Percentiles rank a stretch among this genome's conserved stretches.
phyloP scores from a whole-genome alignment of 2,888 invertebrate genomes.

The Dermolepida albohirtum region DNA sequence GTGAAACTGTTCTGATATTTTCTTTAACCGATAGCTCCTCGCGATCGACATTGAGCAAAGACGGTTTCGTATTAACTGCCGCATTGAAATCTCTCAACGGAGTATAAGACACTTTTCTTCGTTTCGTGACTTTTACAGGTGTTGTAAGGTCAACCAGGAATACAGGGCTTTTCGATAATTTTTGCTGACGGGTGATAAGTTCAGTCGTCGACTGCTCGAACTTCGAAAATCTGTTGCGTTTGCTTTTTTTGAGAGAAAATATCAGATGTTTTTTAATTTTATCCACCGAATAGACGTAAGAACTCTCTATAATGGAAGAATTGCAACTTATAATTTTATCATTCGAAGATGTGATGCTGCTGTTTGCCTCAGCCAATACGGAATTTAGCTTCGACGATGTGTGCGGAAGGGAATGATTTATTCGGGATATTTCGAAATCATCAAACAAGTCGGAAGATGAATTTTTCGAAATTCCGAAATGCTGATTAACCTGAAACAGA shows the following conservation, averaged over 20 bases:
- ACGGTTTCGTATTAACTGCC: neutral
- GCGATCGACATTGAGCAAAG: too few species aligned
- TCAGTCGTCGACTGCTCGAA: neutral
- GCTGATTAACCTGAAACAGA: neutral
- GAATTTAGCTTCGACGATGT: neutral
- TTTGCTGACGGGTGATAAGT: too few species aligned
- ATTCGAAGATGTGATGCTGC: neutral
- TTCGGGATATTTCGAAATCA: neutral
- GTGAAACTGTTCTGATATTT: too few species aligned
- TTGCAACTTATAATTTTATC: neutral
- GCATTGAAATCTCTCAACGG: neutral
- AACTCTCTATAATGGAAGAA: neutral
- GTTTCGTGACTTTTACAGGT: constrained; percentile 4
- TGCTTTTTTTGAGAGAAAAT: neutral
- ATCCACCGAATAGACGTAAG: neutral
- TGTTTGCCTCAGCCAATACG: neutral
- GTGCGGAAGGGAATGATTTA: neutral
- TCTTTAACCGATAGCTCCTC: too few species aligned
- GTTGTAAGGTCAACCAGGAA: neutral
- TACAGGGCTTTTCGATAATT: neutral
- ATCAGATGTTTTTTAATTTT: neutral
- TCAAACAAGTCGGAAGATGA: neutral
- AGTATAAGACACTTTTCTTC: neutral
- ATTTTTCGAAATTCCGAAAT: neutral
- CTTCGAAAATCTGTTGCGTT: neutral